Conservation (phyloP, 2,797 vertebrate genomes). For the Ispidina lecontei region DNA sequence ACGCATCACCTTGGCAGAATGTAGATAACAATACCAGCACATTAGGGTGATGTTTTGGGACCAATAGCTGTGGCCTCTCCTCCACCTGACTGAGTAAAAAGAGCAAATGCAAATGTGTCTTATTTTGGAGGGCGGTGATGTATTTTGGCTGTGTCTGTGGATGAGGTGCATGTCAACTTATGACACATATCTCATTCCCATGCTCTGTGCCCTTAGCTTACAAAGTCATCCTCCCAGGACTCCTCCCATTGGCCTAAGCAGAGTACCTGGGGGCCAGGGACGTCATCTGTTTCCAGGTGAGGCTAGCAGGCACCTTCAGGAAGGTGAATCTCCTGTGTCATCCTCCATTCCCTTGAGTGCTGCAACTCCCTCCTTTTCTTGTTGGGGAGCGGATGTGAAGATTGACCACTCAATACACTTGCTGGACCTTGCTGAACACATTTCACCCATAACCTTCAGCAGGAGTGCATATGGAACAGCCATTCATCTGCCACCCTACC, state of each 20-base stretch:
- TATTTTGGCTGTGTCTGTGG: background rate
- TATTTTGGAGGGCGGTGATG: background rate
- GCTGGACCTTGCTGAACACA: background rate
- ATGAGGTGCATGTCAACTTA: background rate
- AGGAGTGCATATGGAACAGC: fast-evolving
- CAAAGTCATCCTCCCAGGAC: background rate
- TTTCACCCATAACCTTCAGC: background rate
- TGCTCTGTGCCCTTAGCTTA: background rate
- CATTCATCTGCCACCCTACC: background rate
- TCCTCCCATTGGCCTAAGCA: background rate
- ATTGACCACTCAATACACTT: background rate
- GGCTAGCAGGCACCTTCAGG: background rate
- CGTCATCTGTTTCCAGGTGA: background rate
- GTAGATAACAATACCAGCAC: background rate
- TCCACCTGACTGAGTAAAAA: background rate
- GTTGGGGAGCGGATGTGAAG: background rate
- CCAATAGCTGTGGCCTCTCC: background rate
- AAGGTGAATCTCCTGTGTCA: background rate
- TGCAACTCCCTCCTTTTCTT: background rate
- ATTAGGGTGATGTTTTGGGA: background rate
- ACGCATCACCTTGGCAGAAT: background rate
- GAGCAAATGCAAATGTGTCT: background rate
- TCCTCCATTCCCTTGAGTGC: background rate
- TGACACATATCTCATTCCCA: background rate
- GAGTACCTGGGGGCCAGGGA: background rate